Conservation (phyloP, 2,113 vertebrate genomes). For the Grallaria varia region DNA sequence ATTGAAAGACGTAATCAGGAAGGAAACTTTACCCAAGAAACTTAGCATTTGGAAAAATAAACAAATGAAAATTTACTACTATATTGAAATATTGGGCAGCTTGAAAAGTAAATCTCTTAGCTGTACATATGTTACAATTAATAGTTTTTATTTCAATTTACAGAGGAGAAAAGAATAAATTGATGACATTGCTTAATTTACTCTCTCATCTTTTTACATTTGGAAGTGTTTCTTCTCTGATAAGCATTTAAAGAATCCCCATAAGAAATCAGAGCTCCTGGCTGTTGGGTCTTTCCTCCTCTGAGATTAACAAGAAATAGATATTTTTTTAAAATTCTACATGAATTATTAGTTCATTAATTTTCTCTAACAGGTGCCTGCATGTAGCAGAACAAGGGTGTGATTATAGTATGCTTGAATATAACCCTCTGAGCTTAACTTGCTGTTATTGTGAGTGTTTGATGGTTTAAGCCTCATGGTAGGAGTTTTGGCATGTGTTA, state of each 20-base stretch:
- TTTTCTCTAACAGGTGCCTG: not conserved
- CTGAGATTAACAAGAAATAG: not conserved
- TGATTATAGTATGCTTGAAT: not conserved
- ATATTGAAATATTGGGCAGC: not conserved
- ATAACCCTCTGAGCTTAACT: not conserved
- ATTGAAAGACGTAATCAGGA: not conserved
- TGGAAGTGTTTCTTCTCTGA: not conserved
- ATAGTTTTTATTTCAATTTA: not conserved
- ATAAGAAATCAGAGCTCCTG: fast-evolving
- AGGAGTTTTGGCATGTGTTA: not conserved
- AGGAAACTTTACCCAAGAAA: not conserved
- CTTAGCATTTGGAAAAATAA: not conserved
- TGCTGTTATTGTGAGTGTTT: not conserved
- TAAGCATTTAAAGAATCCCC: not conserved
- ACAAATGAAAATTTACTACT: not conserved
- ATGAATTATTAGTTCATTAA: not conserved
- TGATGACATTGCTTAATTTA: not conserved
- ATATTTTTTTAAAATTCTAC: not conserved
- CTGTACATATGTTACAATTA: not conserved
- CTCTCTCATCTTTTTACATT: not conserved
- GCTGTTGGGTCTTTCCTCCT: not conserved
- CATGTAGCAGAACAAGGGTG: not conserved
- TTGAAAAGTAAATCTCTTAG: not conserved
- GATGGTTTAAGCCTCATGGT: not conserved
- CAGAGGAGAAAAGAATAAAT: not conserved